A percentile compares a stretch with the other conserved stretches of the same genome.
These are phyloP conservation scores for Frieseomelitta varia DNA, from an alignment of 1,140 invertebrate genomes.

Conservation along the genomic window DNA sequence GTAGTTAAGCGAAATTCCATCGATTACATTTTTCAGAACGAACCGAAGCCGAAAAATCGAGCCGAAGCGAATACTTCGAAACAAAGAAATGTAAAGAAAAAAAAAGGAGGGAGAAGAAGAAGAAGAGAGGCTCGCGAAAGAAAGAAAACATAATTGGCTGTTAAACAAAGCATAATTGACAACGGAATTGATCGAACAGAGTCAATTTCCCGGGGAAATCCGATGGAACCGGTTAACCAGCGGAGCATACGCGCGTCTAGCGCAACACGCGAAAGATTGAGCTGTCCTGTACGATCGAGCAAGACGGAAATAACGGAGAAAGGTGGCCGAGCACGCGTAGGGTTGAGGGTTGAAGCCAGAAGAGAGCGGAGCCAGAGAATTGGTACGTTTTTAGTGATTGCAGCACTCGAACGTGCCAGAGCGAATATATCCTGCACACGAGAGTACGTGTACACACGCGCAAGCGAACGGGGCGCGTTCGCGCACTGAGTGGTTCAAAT, in stretches of 20 bases:
- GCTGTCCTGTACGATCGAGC: conserved; percentile 43
- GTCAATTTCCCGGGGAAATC: not conserved
- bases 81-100: too few species aligned
- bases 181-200: conserved; percentile 21
- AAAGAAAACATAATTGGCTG: not conserved
- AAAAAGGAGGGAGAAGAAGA: not conserved
- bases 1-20: not conserved
- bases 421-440: conserved; percentile 60
- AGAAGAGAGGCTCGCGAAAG: too few species aligned
- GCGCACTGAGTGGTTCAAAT: not conserved
- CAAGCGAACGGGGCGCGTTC: not conserved
- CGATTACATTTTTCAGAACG: not conserved
- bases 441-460: conserved; percentile 19
- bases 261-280: conserved; percentile 34
- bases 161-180: conserved; percentile 12
- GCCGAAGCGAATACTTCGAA: too few species aligned
- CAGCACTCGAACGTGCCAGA: conserved; percentile 65
- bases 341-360: conserved; percentile 51
- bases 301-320: conserved; percentile 40
- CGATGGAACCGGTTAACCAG: not conserved
- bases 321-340: conserved; percentile 26
- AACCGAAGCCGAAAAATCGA: too few species aligned
- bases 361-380: conserved; percentile 29
- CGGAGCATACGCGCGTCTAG: not conserved
- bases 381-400: conserved; percentile 66